These are phyloP conservation scores for Neosilurus mollespiculum DNA, from an alignment of 2,797 vertebrate species.

Conservation along the genomic window DNA sequence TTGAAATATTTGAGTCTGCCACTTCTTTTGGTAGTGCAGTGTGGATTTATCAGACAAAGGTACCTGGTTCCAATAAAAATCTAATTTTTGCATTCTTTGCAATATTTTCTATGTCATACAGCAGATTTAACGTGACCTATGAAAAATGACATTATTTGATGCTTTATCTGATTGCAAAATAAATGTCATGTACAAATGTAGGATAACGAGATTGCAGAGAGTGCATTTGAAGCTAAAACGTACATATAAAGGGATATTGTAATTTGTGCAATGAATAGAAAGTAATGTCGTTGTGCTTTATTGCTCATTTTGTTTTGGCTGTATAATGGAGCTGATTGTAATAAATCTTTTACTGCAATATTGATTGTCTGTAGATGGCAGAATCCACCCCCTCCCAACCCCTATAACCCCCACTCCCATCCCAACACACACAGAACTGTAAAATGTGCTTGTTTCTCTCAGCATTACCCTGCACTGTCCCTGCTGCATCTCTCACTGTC, in stretches of 20 bases:
- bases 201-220: neutral
- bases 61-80: no score
- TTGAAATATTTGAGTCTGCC: no score
- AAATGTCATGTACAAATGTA: constrained; percentile 1
- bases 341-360: neutral
- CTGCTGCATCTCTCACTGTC: neutral
- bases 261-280: neutral
- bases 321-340: neutral
- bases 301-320: neutral
- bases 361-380: constrained; percentile 7
- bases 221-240: neutral
- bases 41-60: no score
- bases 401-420: no score
- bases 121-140: neutral
- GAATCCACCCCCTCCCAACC: neutral
- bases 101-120: no score
- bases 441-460: neutral
- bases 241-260: neutral
- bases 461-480: neutral
- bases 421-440: neutral
- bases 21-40: no score
- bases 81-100: no score
- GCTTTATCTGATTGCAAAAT: neutral
- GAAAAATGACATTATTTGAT: neutral
- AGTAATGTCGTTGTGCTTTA: neutral